Base-by-base conservation (phyloP, 2,113 vertebrate genomes). In the Erythrolamprus reginae region DNA sequence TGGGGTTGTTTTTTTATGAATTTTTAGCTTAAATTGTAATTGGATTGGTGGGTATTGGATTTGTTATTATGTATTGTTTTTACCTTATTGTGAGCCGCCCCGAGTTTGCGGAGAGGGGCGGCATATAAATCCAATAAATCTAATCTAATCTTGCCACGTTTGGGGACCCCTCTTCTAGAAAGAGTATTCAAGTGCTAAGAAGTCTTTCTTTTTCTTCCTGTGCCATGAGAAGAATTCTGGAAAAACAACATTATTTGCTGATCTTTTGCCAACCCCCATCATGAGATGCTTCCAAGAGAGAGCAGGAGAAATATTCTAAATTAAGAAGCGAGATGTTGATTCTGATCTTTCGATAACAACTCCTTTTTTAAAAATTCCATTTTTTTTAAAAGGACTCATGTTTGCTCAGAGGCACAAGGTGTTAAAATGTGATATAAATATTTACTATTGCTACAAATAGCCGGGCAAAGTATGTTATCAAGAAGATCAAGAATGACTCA, bases 381-480 rank as follows among this genome's bases (percentile, higher is more conserved):
- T 47, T 0, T 86, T 89, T 89, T 70, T 38, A 19, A 26, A 50
- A 86, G 6, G 15, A 77, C 10, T 0, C 26, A 9, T 8, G 21
- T 33, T 83, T 91, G 42, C 51, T 91, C 21, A 3, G 90, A 87
- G 65, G 51, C 86, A 56, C 86, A 56, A 51, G 51, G 51, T 47
- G 86, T 58, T 91, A 82, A n/a, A n/a, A 45, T n/a, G 28, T 6
- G 61, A 56, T 82, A 91, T 83, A 91, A 91, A 82, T 91, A 91
- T 91, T 91, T 91, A 82, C 90, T 83, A 56, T 87, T 58, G 42
- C 52, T 88, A 56, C 90, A 82, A 91, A 91, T 82, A 87, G 65
- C 85, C 9, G 9, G 82, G 90, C 65, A 90, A 90, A 65, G 82
- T 88, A 52, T 82, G 26, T 13, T 0, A 7, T 90, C 47, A 21